A percentile compares a stretch with the other conserved stretches of the same genome.
These are phyloP conservation scores for Takifugu ocellatus DNA, from an alignment of 2,797 vertebrate species.

Conservation along the genomic window DNA sequence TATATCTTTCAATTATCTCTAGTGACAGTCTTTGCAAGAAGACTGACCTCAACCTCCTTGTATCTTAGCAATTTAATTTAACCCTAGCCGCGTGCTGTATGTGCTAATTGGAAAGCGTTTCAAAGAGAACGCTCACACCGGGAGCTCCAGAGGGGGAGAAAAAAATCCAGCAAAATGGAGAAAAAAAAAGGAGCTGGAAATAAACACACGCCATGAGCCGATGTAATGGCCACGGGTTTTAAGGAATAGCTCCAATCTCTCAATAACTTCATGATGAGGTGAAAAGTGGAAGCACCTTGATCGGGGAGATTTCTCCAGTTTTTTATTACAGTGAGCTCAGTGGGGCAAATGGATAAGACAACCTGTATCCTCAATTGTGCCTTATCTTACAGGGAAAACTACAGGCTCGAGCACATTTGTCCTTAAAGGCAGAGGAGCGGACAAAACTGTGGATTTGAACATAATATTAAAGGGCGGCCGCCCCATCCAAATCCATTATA, in stretches of 20 bases:
- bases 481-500: slow-evolving; percentile 54
- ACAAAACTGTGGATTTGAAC: slow-evolving; percentile 7
- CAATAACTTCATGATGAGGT: slow-evolving; percentile 17
- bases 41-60: slow-evolving; percentile 73
- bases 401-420: slow-evolving; percentile 2
- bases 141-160: slow-evolving; percentile 22
- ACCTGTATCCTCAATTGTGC: background rate
- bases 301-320: background rate
- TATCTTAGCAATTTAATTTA: slow-evolving; percentile 77
- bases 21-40: slow-evolving; percentile 68
- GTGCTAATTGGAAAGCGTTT: slow-evolving; percentile 76
- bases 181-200: slow-evolving; percentile 28
- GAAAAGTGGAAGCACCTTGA: slow-evolving; percentile 13
- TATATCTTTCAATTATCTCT: slow-evolving; percentile 73
- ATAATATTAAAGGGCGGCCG: background rate
- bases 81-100: slow-evolving; percentile 64
- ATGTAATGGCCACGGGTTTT: slow-evolving; percentile 52
- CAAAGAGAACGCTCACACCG: slow-evolving; percentile 60
- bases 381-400: slow-evolving; percentile 2
- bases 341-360: background rate
- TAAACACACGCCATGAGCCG: slow-evolving; percentile 47
- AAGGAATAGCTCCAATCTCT: slow-evolving; percentile 29
- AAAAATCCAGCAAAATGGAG: slow-evolving; percentile 7
- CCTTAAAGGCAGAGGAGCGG: slow-evolving; percentile 9
- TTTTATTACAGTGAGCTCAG: background rate